phyloP scores from a whole-genome alignment of 2,797 vertebrate species.

The Knipowitschia caucasica region DNA sequence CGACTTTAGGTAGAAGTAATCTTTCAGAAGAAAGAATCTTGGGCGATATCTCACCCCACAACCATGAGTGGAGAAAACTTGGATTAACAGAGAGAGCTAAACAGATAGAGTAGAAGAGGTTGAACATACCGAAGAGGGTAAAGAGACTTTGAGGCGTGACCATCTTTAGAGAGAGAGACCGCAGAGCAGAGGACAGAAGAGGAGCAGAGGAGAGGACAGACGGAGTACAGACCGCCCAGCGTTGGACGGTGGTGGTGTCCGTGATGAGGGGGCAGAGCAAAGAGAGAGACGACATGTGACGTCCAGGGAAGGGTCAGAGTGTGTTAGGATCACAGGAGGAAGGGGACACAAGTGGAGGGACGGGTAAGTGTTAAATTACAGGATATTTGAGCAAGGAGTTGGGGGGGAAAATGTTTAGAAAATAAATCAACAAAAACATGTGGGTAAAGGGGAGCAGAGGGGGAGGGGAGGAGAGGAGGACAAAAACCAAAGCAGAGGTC shows the following conservation, averaged over 20 bases:
- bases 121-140: slow-evolving; percentile 99
- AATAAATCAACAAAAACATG: slow-evolving; percentile 41
- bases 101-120: slow-evolving; percentile 84
- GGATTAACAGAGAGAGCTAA: slow-evolving; percentile 69
- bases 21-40: slow-evolving; percentile 32
- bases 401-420: slow-evolving; percentile 7
- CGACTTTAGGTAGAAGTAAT: slow-evolving; percentile 26
- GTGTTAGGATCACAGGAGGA: slow-evolving; percentile 15
- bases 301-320: slow-evolving; percentile 24
- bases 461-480: slow-evolving; percentile 65
- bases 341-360: slow-evolving; percentile 40
- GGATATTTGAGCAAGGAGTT: slow-evolving; percentile 4
- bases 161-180: slow-evolving; percentile 99
- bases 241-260: slow-evolving; percentile 94
- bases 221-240: slow-evolving; percentile 95
- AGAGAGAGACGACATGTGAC: slow-evolving; percentile 59
- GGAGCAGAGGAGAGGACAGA: slow-evolving; percentile 93
- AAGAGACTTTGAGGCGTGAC: slow-evolving; percentile 99
- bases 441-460: slow-evolving; percentile 76
- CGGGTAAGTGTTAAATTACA: slow-evolving; percentile 75
- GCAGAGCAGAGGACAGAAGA: slow-evolving; percentile 92
- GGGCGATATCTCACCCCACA: slow-evolving; percentile 42
- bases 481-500: slow-evolving; percentile 72
- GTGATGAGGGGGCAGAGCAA: slow-evolving; percentile 81
- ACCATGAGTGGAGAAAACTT: slow-evolving; percentile 57